Base-by-base conservation (phyloP, 2,797 vertebrate genomes). In the Hippocampus kuda region DNA sequence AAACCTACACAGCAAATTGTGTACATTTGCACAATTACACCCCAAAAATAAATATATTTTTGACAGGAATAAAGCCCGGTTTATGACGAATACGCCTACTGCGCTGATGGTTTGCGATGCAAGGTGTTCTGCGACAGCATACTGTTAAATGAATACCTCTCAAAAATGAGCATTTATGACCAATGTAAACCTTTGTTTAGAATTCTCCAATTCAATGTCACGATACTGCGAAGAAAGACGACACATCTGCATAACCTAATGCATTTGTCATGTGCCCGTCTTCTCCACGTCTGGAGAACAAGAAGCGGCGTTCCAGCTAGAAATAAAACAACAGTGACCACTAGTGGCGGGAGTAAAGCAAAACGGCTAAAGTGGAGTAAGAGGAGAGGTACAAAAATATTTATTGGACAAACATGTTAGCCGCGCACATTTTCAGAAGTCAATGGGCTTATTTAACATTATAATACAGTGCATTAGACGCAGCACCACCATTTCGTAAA, bases 371-470 rank as follows among this genome's bases (percentile, higher is more conserved):
- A 61, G 71, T 51, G 27, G 13, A 20, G 42, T 26, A 10, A 13
- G 24, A 42, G 26, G 10, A 67, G 22, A 80, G 65, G 81, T 86
- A 83, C 80, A 85, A 87, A 85, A 87, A 88, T 85, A 88, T 89
- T 88, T 88, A 89, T 84, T 85, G 68, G 60, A 83, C 75, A 84
- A 72, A 84, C 49, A 66, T 68, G 30, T 74, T 62, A 66, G 67
- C 66, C 72, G 75, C 62, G 67, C 72, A 75, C 53, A 76, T 44
- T 70, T 65, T 48, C 72, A 72, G 34, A 75, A 70, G 26, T 64
- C 68, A 64, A 74, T 38, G 42, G 63, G 71, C 72, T 73, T 65
- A 75, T 62, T 56, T 70, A 38, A 66, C 70, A 69, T 54, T 62
- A 46, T 56, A 68, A 76, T 42, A 80, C 66, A 38, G 34, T 38